phyloP scores from a whole-genome alignment of 1,140 invertebrate species.

The Dysdera silvatica region DNA sequence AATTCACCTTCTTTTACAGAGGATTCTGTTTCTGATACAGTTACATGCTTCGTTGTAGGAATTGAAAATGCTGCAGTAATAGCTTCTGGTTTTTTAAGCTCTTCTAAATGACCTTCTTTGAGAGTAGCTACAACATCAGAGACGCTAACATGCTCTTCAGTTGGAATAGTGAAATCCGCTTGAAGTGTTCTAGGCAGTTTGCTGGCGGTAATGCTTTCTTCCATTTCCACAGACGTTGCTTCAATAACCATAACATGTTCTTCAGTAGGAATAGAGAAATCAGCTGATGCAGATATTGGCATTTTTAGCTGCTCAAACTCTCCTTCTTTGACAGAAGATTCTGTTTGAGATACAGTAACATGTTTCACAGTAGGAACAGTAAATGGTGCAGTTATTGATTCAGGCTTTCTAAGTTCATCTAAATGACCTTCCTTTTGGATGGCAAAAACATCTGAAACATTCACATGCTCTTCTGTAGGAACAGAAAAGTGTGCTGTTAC shows the following conservation, averaged over 20 bases:
- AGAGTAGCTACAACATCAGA: conserved; percentile 13
- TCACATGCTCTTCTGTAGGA: conserved; percentile 26
- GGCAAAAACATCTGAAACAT: conserved; percentile 16
- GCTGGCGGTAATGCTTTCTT: conserved; percentile 18
- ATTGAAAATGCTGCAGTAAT: conserved; percentile 15
- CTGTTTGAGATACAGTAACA: conserved; percentile 22
- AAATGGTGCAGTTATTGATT: conserved; percentile 12
- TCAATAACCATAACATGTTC: conserved; percentile 26
- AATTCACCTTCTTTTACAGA: conserved; percentile 15
- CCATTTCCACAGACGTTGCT: conserved; percentile 18
- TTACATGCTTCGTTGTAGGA: conserved; percentile 15
- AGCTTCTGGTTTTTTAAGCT: conserved; percentile 17
- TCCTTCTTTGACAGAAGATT: conserved; percentile 22
- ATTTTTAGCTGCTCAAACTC: conserved; percentile 12
- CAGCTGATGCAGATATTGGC: conserved; percentile 11
- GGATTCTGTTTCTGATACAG: conserved; percentile 5
- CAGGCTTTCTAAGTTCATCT: conserved; percentile 22
- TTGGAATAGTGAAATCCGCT: conserved; percentile 22
- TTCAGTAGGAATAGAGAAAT: conserved; percentile 24
- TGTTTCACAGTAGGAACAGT: conserved; percentile 28
- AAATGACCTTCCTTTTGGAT: conserved; percentile 27
- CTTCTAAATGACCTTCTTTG: conserved; percentile 10
- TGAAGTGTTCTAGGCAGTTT: conserved; percentile 10
- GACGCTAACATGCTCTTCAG: conserved; percentile 23
- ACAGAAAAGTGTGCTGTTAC: conserved; percentile 13